phyloP scores from a whole-genome alignment of 2,888 invertebrate genomes.

The Latrodectus elegans region DNA sequence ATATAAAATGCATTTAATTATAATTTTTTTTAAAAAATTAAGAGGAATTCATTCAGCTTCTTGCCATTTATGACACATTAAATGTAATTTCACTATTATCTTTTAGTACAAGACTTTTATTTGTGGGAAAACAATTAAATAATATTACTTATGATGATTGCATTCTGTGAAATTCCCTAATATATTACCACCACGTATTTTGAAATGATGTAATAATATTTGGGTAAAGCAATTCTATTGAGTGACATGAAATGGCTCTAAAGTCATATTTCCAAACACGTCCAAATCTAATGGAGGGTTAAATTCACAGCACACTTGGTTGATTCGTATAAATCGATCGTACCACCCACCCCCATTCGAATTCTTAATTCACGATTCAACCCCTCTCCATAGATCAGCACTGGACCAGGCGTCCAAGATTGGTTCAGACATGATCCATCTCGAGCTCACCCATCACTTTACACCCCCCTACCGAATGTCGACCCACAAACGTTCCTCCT shows the following conservation, averaged over 20 bases:
- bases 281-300: neutral
- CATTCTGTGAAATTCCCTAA: too few relatives aligned
- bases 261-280: neutral
- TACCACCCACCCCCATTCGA: neutral
- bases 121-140: too few relatives aligned
- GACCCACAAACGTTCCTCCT: constrained; percentile 50
- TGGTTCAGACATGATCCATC: constrained; percentile 42
- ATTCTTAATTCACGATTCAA: constrained; percentile 20
- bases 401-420: constrained; percentile 28
- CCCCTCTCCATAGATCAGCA: neutral
- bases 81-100: too few relatives aligned
- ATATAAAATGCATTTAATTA: too few relatives aligned
- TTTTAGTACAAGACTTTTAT: too few relatives aligned
- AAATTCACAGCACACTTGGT: neutral
- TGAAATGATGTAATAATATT: neutral
- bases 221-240: neutral
- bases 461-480: constrained; percentile 28
- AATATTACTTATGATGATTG: too few relatives aligned
- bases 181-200: too few relatives aligned
- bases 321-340: neutral
- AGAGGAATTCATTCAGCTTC: too few relatives aligned
- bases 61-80: too few relatives aligned
- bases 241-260: neutral
- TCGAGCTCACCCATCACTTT: constrained; percentile 40
- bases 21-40: too few relatives aligned